These are phyloP conservation scores for Leptura quadrifasciata DNA, from an alignment of 2,888 invertebrate species.

Conservation along the genomic window DNA sequence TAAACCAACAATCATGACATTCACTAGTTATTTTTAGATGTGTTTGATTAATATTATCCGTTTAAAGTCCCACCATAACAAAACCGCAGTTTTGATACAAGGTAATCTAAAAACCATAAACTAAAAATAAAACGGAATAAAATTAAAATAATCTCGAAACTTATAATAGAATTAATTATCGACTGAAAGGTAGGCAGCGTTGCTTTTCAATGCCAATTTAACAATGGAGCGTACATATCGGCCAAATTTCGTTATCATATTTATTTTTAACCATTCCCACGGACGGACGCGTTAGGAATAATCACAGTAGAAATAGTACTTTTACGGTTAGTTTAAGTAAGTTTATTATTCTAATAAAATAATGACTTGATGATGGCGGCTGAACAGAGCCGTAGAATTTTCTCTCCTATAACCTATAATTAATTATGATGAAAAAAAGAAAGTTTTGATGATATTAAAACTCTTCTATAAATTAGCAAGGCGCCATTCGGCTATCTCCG, in stretches of 20 bases:
- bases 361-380: not conserved
- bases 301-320: not conserved
- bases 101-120: constrained; percentile 37
- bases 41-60: constrained; percentile 47
- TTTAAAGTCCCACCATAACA: constrained; percentile 35
- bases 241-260: constrained; percentile 14
- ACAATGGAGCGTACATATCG: not conserved
- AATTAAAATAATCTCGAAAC: not conserved
- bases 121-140: constrained; percentile 30
- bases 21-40: constrained; percentile 51
- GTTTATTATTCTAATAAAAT: not conserved
- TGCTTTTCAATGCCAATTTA: constrained; percentile 13
- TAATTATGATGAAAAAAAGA: too few relatives aligned
- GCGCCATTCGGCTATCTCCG: too few relatives aligned
- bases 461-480: too few relatives aligned
- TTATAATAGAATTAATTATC: constrained; percentile 15
- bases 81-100: constrained; percentile 31
- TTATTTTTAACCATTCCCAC: constrained; percentile 15
- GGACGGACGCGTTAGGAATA: not conserved
- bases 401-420: too few relatives aligned
- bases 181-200: not conserved
- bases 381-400: not conserved
- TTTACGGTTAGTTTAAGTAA: not conserved
- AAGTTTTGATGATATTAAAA: too few relatives aligned
- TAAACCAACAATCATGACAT: constrained; percentile 52